Evolutionary conservation across 1,140 invertebrate genomes (phyloP), one percentile per base, ranked within the genome.

Genomic region (Drosophila sucinea): DNA sequence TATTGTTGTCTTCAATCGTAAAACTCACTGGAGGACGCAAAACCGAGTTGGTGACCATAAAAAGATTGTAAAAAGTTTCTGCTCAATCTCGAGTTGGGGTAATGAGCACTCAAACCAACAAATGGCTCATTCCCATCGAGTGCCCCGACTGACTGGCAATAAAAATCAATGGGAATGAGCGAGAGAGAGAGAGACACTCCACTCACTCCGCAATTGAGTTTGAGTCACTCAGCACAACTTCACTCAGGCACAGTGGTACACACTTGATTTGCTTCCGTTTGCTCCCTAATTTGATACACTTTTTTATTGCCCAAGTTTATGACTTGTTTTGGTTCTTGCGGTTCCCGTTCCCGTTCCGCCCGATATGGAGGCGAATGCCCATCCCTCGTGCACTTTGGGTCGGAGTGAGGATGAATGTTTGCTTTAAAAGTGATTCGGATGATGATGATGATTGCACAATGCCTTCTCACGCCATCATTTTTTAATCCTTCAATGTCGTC

Each of bases 391-490:
- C 41, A 11, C 44, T 23, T n/a, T 47, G 11, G 40, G 11, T n/a
- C 1, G 2, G 27, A 33, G 55, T 33, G 65, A 44, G 62, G 83
- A 86, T 75, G 82, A 82, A 86, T 87, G 82, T 77, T 70, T 79
- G 73, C 73, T 82, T 77, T 67, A 23, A 44, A 79, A 79, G 82
- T 84, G 71, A 79, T 79, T 74, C 73, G 38, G 60, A 77, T 76
- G 60, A 76, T 77, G 73, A 82, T 79, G 75, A 90, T 90, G 90
- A 86, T 84, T 51, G 44, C 44, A 80, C 82, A 90, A 86, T 90
- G 79, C 85, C 86, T 86, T 90, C 81, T 90, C 85, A 90, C 85
- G 85, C 85, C 81, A 90, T 90, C 81, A 89, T 85, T 89, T 89
- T 90, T 90, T 89, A 89, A 85, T 89, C 84, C 84, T 79, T 77